Percentiles rank a stretch among this genome's conserved stretches.
Evolutionary conservation across 1,140 invertebrate species (phyloP).

Genomic region (Penaeus vannamei): DNA sequence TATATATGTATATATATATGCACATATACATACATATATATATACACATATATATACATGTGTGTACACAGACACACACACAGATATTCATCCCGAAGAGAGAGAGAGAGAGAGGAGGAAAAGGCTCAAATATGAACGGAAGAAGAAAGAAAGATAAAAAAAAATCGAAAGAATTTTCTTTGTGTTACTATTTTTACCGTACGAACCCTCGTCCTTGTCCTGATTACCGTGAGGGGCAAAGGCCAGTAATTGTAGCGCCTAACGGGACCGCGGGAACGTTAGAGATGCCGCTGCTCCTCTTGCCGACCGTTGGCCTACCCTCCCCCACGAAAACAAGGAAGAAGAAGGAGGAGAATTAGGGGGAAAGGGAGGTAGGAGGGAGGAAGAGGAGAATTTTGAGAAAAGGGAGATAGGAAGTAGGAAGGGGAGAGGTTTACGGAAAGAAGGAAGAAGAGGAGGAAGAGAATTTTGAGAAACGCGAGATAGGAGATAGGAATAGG

Average conservation of each 20-base stretch:
- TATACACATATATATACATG: slow-evolving; percentile 12
- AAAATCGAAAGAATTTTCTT: too few species aligned
- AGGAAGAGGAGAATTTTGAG: background rate
- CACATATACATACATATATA: background rate
- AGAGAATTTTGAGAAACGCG: background rate
- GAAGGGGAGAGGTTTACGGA: background rate
- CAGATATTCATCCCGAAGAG: background rate
- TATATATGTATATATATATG: background rate
- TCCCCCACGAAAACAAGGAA: background rate
- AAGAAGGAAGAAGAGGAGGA: background rate
- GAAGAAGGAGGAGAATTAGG: background rate
- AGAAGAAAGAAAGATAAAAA: too few species aligned
- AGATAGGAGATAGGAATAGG: background rate
- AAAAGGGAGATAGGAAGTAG: background rate
- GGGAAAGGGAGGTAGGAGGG: background rate
- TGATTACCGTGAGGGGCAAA: too few species aligned
- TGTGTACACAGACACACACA: background rate
- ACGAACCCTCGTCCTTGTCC: too few species aligned
- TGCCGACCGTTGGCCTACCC: too few species aligned
- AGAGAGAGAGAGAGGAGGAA: background rate
- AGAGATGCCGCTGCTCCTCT: too few species aligned
- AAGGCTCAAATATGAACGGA: too few species aligned
- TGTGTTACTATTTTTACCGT: too few species aligned
- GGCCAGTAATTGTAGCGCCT: too few species aligned
- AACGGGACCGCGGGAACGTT: too few species aligned